A percentile compares a stretch with the other conserved stretches of the same genome.
Conservation (phyloP, 2,113 vertebrate genomes). For the Colaptes auratus region DNA sequence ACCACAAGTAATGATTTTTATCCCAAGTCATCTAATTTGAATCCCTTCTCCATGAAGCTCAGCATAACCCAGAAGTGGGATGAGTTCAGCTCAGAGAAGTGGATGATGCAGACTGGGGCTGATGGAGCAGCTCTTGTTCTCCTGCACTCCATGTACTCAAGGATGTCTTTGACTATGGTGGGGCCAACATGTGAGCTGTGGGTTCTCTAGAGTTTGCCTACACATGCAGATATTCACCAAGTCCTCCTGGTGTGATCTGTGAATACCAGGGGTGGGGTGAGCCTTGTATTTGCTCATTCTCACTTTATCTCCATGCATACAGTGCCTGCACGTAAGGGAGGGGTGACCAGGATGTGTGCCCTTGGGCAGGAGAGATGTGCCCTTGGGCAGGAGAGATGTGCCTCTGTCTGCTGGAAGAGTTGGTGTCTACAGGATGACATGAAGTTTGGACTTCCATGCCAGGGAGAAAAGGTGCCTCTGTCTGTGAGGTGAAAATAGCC, state of each 20-base stretch:
- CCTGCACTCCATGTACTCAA: fast-evolving
- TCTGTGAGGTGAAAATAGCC: background rate
- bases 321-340: background rate
- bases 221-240: background rate
- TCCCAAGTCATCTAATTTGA: background rate
- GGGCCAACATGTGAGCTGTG: background rate
- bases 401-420: background rate
- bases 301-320: fast-evolving
- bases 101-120: background rate
- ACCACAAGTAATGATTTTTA: background rate
- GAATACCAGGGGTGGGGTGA: background rate
- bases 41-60: background rate
- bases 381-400: background rate
- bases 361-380: background rate
- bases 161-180: background rate
- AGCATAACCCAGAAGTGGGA: background rate
- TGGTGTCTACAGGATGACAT: background rate
- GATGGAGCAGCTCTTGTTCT: background rate
- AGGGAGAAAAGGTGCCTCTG: background rate
- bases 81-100: background rate
- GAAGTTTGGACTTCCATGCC: background rate
- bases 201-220: background rate
- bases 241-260: background rate
- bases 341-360: background rate
- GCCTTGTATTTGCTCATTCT: background rate